phyloP scores from a whole-genome alignment of 2,888 invertebrate genomes.

The Phlogophora meticulosa region DNA sequence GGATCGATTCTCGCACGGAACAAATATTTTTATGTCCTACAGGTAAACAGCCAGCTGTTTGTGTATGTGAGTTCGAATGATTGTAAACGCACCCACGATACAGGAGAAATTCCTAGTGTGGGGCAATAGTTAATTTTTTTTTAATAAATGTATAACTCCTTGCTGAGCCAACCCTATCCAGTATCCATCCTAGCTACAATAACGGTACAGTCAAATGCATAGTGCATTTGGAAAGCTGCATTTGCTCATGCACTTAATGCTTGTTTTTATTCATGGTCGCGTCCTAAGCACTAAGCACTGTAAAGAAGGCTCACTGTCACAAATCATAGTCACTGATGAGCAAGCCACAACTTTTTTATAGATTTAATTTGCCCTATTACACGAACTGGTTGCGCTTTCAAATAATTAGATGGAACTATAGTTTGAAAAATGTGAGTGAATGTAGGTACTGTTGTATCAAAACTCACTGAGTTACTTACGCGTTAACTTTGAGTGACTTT shows the following conservation, averaged over 20 bases:
- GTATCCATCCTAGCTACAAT: conserved; percentile 30
- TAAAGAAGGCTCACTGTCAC: conserved; percentile 8
- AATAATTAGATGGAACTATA: conserved; percentile 37
- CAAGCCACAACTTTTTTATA: conserved; percentile 31
- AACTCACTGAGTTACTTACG: conserved; percentile 1
- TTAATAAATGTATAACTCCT: no score
- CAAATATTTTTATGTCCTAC: no score
- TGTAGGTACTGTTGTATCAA: conserved; percentile 5
- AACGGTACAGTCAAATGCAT: conserved; percentile 53
- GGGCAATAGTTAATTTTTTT: no score
- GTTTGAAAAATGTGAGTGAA: neutral
- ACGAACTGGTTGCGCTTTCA: conserved; percentile 32
- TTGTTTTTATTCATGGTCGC: conserved; percentile 49
- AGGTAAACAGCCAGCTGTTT: no score
- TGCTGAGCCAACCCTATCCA: conserved; percentile 37
- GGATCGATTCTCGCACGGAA: no score
- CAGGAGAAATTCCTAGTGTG: no score
- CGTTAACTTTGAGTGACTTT: conserved; percentile 8
- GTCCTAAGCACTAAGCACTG: neutral
- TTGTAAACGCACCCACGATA: no score
- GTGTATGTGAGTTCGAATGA: no score
- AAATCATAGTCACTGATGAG: conserved; percentile 47
- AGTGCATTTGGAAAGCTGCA: conserved; percentile 50
- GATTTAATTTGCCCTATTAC: conserved; percentile 30
- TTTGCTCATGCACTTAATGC: conserved; percentile 33